Base-by-base conservation (phyloP, 2,888 invertebrate species). In the Callinectes sapidus region DNA sequence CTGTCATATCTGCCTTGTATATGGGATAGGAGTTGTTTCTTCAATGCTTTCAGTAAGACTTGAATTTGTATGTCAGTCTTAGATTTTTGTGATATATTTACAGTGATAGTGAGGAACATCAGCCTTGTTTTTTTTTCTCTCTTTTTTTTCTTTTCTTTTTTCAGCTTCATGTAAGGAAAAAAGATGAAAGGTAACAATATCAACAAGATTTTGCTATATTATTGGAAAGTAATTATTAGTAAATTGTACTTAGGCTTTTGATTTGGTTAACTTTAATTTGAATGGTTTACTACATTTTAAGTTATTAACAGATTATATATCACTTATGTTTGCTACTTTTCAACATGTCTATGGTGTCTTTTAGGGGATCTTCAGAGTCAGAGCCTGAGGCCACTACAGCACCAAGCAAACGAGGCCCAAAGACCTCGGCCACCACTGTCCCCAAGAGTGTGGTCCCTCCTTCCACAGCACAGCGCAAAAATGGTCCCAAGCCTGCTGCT, bases 361-460 rank as follows among this genome's bases (percentile, higher is more conserved):
- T 81, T 91, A 94, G 94, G 87, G 94, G 93, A 6, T 94, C 94
- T 39, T 94, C 94, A 48, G 94, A 94, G 77, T 94, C 94, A 18
- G 94, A 94, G 54, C 94, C 93, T 35, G 94, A 94, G 66, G 90
- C 88, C 42, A 90, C 91, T 18, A 61, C 87, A 32, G 87, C 89
- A 10, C 90, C 93, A 2, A 94, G 88, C 61, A 92, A 92, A 71
- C 86, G 94, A 42, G 92, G 94, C 28, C 91, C 94, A 5, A 94
- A 94, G 85, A 93, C 93, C 16, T 90, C 93, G 1, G 93, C 94
- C 66, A 94, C 93, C n/a, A 92, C 93, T 18, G 91, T 93, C 66
- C 94, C 93, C 48, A 93, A 94, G 90, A 90, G 90, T 18, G 86
- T 61, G 14, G 90, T 87, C 32, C 54, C 81, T 16, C 6, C 92